Conservation (phyloP, 2,888 invertebrate species). For the Lepidocyrtinus sp. region DNA sequence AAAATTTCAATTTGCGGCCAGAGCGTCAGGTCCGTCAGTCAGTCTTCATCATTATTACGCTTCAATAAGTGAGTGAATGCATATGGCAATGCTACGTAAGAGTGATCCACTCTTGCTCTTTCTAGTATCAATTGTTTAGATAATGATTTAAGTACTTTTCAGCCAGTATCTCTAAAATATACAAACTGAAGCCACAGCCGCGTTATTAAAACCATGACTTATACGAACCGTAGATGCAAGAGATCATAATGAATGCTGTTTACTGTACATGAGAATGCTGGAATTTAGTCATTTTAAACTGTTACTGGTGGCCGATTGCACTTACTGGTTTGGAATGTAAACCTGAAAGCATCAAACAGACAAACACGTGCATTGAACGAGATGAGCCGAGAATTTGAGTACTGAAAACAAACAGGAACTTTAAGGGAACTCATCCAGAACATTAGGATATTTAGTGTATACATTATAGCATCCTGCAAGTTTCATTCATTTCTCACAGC, state of each 20-base stretch:
- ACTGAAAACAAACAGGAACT: neutral
- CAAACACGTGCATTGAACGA: conserved; percentile 12
- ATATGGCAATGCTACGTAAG: no score
- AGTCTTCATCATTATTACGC: no score
- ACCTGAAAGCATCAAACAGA: neutral
- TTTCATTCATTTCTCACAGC: neutral
- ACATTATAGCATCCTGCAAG: neutral
- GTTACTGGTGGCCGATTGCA: neutral
- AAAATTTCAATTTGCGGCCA: no score
- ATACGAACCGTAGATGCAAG: no score
- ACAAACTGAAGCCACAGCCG: no score
- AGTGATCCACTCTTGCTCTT: no score
- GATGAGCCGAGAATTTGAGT: neutral
- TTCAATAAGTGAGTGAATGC: no score
- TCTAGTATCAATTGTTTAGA: conserved; percentile 48
- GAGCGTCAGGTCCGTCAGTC: no score
- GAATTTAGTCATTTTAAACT: neutral
- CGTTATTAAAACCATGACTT: no score
- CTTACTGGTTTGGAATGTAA: neutral
- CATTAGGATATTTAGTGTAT: neutral
- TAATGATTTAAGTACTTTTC: conserved; percentile 55
- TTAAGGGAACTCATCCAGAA: conserved; percentile 5
- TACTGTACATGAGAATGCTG: neutral
- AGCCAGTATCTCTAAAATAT: no score
- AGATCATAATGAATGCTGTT: no score